Percentiles rank a stretch among this genome's conserved stretches.
Conservation (phyloP, 2,113 vertebrate genomes). For the Alectura lathami region DNA sequence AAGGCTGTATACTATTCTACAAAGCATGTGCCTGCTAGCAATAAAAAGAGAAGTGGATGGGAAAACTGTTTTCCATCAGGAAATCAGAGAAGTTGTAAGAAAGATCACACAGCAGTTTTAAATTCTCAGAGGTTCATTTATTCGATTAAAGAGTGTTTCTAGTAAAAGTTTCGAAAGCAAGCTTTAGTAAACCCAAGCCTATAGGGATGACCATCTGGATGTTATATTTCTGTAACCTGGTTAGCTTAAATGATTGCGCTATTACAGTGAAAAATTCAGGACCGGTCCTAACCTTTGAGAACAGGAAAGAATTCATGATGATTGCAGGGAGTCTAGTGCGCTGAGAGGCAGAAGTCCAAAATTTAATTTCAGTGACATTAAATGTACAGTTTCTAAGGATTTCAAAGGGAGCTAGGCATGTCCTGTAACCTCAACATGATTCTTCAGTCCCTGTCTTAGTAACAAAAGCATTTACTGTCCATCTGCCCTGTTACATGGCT, state of each 20-base stretch:
- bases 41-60: not conserved
- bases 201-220: not conserved
- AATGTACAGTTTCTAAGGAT: not conserved
- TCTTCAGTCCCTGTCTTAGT: not conserved
- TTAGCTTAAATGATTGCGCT: not conserved
- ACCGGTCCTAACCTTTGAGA: not conserved
- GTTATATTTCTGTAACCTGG: not conserved
- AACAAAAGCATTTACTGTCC: fast-evolving
- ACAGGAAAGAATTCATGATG: not conserved
- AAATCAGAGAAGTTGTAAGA: not conserved
- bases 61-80: not conserved
- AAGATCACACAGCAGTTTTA: not conserved
- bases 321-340: fast-evolving
- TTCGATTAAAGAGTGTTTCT: not conserved
- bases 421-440: not conserved
- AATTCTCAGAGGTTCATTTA: not conserved
- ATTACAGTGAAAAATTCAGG: not conserved
- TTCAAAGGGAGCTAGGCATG: not conserved
- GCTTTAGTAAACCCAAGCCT: not conserved
- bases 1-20: not conserved
- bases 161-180: not conserved
- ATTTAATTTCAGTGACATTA: not conserved
- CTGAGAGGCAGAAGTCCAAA: not conserved
- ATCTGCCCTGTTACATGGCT: fast-evolving
- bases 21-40: not conserved